Conservation (phyloP, 2,113 vertebrate species). For the Aepyceros melampus region DNA sequence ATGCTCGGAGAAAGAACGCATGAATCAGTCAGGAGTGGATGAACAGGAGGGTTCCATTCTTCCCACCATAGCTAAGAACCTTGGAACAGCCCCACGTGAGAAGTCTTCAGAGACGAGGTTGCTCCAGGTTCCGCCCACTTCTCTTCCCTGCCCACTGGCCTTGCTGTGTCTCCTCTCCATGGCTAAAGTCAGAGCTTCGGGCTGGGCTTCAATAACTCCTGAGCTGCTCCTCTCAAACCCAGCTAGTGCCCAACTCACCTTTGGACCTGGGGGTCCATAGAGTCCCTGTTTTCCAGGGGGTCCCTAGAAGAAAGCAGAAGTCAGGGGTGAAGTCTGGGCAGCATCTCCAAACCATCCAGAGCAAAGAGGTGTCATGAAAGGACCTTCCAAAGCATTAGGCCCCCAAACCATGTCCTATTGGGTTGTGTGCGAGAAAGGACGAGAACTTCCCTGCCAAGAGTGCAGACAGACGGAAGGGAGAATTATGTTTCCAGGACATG, state of each 20-base stretch:
- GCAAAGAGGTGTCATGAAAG: not conserved
- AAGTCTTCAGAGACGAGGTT: not conserved
- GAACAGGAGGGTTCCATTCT: not conserved
- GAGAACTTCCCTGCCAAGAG: not conserved
- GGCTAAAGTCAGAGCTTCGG: not conserved
- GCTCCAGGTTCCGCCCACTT: not conserved
- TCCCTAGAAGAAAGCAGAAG: constrained; percentile 81
- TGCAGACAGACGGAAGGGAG: not conserved
- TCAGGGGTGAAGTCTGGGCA: not conserved
- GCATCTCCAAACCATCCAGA: too few species aligned
- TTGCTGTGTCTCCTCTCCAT: not conserved
- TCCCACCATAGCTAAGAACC: not conserved
- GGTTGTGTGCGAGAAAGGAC: not conserved
- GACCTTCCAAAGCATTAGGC: not conserved
- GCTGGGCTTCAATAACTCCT: not conserved
- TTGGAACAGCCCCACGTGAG: not conserved
- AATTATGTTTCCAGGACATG: not conserved
- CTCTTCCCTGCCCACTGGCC: not conserved
- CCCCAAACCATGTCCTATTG: not conserved
- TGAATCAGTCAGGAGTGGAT: not conserved
- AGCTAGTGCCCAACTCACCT: constrained; percentile 81
- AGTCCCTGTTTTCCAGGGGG: constrained; percentile 85
- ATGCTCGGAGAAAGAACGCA: not conserved
- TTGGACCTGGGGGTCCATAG: constrained; percentile 85
- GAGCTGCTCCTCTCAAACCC: not conserved